Conservation (phyloP, 2,797 vertebrate genomes). For the Gallinago solitaria region DNA sequence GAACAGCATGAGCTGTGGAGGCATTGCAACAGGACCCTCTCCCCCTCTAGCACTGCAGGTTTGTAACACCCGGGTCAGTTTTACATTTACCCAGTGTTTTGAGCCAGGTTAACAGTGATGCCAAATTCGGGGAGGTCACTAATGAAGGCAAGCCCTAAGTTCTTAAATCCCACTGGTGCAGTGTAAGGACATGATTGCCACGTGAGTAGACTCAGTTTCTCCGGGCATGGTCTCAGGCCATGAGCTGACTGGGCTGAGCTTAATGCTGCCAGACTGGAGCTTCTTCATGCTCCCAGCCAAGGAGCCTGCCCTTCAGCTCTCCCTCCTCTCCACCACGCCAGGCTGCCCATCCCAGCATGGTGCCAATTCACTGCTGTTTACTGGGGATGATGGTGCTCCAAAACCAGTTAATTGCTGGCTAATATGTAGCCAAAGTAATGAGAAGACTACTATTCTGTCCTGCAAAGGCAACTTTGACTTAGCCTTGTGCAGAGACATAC, state of each 20-base stretch:
- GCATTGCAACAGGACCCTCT: neutral
- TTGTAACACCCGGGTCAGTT: neutral
- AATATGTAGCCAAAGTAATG: neutral
- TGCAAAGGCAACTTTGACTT: neutral
- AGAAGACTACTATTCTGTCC: neutral
- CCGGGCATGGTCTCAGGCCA: neutral
- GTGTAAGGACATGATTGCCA: neutral
- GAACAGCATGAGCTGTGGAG: neutral
- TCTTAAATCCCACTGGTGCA: neutral
- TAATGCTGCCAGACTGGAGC: neutral
- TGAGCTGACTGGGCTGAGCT: neutral
- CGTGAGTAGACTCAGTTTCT: neutral
- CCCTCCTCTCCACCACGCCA: neutral
- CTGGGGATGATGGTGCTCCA: accelerated
- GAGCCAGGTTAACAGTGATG: neutral
- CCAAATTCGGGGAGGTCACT: neutral
- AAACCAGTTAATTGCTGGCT: neutral
- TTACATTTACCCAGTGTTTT: neutral
- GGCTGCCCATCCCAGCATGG: no score
- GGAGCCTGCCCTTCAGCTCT: neutral
- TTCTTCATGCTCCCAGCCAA: neutral
- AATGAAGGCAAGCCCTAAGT: neutral
- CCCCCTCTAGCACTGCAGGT: neutral
- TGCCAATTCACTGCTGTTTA: neutral
- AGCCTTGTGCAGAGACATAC: neutral